Conservation (phyloP, 2,797 vertebrate genomes). For the Xiphorhynchus erythropygius region DNA sequence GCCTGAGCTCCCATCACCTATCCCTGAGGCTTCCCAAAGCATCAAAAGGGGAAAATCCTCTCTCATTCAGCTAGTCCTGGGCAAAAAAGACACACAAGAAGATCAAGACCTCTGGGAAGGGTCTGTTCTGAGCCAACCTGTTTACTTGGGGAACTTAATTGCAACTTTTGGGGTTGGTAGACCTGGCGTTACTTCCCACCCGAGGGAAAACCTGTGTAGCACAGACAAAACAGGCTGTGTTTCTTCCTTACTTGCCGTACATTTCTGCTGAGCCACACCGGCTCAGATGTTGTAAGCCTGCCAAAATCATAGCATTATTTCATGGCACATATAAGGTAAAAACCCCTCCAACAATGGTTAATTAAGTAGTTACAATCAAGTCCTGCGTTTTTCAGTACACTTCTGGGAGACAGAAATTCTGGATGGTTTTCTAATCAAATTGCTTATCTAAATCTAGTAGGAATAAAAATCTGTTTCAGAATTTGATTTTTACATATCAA, state of each 20-base stretch:
- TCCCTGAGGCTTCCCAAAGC: rapidly evolving
- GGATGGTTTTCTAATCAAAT: not conserved
- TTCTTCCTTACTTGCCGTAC: not conserved
- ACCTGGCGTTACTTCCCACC: not conserved
- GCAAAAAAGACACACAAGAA: not conserved
- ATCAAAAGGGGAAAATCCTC: not conserved
- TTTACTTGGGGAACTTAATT: not conserved
- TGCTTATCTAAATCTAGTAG: not conserved
- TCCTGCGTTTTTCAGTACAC: not conserved
- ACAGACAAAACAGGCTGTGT: not conserved
- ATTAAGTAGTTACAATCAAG: not conserved
- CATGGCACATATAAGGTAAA: not conserved
- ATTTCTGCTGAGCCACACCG: not conserved
- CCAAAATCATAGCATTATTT: not conserved
- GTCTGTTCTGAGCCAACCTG: not conserved
- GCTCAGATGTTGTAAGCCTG: not conserved
- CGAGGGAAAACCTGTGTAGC: not conserved
- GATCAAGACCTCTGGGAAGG: not conserved
- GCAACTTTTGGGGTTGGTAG: not conserved
- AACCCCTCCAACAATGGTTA: rapidly evolving
- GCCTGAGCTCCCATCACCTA: not conserved
- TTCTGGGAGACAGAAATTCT: not conserved
- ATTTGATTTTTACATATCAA: conserved; percentile 26
- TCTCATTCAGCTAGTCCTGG: not conserved
- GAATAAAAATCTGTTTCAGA: not conserved